phyloP scores from a whole-genome alignment of 2,113 vertebrate species.

The Melozone crissalis region DNA sequence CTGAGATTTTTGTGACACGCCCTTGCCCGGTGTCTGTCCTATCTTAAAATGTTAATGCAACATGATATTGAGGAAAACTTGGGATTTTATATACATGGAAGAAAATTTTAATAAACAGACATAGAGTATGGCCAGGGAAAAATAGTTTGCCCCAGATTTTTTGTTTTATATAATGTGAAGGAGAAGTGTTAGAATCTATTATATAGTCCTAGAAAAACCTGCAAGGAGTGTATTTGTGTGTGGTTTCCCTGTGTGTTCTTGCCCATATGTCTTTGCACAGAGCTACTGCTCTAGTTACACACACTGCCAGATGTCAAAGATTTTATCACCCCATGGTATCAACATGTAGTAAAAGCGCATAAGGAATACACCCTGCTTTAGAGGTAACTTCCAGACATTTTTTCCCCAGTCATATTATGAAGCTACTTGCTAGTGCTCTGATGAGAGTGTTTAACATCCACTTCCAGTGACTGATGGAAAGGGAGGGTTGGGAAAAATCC shows the following conservation, averaged over 20 bases:
- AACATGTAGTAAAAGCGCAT: neutral
- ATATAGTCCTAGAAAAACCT: neutral
- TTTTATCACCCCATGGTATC: neutral
- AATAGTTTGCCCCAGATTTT: neutral
- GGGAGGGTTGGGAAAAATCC: neutral
- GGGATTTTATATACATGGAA: neutral
- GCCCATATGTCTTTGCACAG: neutral
- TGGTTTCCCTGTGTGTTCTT: neutral
- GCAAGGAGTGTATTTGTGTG: neutral
- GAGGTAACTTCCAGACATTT: neutral
- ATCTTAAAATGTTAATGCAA: neutral
- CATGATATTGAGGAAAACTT: neutral
- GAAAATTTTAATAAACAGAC: neutral
- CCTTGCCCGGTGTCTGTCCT: neutral
- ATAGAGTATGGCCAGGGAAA: neutral
- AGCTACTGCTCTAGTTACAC: neutral
- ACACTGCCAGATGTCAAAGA: neutral
- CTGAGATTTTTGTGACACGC: neutral
- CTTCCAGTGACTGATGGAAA: neutral
- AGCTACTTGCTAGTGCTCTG: neutral
- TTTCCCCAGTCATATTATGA: neutral
- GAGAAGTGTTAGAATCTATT: neutral
- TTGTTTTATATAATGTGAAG: neutral
- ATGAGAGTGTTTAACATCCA: neutral
- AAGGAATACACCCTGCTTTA: neutral